These are phyloP conservation scores for Drosophila subquinaria DNA, from an alignment of 2,888 invertebrate species.

Conservation along the genomic window DNA sequence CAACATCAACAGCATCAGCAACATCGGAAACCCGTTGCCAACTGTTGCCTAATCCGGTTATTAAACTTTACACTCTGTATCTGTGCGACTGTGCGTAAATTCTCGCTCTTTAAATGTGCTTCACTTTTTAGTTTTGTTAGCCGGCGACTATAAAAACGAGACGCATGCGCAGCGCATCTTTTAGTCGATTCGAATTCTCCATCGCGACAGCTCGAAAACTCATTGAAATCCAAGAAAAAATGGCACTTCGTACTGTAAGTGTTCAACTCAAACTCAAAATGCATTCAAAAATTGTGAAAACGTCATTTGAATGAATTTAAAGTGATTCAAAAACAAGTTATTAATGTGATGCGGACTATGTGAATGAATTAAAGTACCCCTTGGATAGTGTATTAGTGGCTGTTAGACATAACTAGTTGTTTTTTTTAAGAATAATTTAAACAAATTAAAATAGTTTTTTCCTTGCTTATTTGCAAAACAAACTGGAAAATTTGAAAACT, in stretches of 20 bases:
- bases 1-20: constrained; percentile 24
- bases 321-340: background rate
- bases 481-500: constrained; percentile 17
- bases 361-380: background rate
- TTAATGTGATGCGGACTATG: background rate
- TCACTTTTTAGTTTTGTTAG: constrained; percentile 47
- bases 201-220: constrained; percentile 32
- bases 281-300: background rate
- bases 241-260: constrained; percentile 59
- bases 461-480: constrained; percentile 44
- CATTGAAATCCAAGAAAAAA: constrained; percentile 27
- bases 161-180: constrained; percentile 71
- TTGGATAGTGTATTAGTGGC: background rate
- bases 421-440: constrained; percentile 14
- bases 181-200: constrained; percentile 62
- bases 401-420: constrained; percentile 39
- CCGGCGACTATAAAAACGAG: constrained; percentile 60
- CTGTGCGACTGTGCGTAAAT: constrained; percentile 34
- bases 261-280: constrained; percentile 14
- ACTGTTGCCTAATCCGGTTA: constrained; percentile 74
- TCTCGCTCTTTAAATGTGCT: constrained; percentile 51
- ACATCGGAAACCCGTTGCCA: constrained; percentile 56
- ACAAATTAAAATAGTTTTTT: constrained; percentile 10
- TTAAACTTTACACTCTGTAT: constrained; percentile 71
- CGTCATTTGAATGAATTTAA: background rate